phyloP scores from a whole-genome alignment of 1,140 invertebrate species.

The Papilio glaucus region DNA sequence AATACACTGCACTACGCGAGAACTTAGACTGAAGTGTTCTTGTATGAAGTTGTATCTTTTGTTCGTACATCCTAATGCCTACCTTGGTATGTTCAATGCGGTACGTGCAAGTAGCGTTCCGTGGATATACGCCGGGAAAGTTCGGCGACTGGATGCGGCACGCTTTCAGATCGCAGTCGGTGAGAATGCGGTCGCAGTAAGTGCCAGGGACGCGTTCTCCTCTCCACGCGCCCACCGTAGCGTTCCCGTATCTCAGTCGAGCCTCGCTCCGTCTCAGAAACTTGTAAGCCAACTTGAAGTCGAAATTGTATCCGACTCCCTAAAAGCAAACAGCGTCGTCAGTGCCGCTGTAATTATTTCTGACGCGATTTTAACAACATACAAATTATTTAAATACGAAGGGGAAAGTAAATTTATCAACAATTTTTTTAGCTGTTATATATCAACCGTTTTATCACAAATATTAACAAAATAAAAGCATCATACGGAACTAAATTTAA shows the following conservation, averaged over 20 bases:
- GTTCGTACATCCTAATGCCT: constrained; percentile 27
- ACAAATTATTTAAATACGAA: too few relatives aligned
- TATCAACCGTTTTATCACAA: too few relatives aligned
- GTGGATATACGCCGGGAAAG: constrained; percentile 93
- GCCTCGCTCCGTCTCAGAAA: constrained; percentile 90
- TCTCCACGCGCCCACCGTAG: constrained; percentile 87
- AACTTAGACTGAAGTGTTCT: constrained; percentile 21
- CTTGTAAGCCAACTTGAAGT: constrained; percentile 93
- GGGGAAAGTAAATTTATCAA: too few relatives aligned
- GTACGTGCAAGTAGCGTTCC: constrained; percentile 93
- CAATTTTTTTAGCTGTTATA: too few relatives aligned
- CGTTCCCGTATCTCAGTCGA: constrained; percentile 90
- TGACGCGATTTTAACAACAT: too few relatives aligned
- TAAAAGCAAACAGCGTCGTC: constrained; percentile 67
- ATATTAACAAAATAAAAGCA: too few relatives aligned
- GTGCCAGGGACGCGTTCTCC: constrained; percentile 88
- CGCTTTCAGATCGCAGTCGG: constrained; percentile 86
- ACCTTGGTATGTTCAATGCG: constrained; percentile 87
- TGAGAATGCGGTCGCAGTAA: constrained; percentile 91
- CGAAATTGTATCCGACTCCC: constrained; percentile 91
- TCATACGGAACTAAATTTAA: too few relatives aligned
- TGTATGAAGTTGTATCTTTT: constrained; percentile 35
- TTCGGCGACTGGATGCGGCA: constrained; percentile 93
- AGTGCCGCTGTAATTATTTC: constrained; percentile 44
- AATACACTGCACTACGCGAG: neutral